Evolutionary conservation across 2,888 invertebrate species (phyloP), one percentile per base, ranked within the genome.

Genomic region (Abrostola tripartita): DNA sequence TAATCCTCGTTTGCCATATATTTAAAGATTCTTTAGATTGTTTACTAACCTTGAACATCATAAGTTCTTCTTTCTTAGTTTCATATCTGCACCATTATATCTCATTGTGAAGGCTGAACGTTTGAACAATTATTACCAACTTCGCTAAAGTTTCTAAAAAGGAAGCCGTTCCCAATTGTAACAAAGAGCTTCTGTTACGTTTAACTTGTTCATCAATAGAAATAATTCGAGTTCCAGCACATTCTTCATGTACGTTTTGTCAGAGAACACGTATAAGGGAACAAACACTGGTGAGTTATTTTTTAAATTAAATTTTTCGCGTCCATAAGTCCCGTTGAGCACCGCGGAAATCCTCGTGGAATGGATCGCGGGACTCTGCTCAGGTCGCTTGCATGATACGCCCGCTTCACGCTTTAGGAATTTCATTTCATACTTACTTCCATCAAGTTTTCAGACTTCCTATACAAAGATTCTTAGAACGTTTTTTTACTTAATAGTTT

Each of bases 301-400:
- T 86, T 84, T 86, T 78, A 86, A 88, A 88, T 88, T 87, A 87
- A 85, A 87, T 86, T 87, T 88, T 88, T 85, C 81, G 70, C 79
- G 69, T 74, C 81, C 83, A 81, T 83, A 83, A 84, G 82, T 81
- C 85, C 76, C 60, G 74, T 65, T 65, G 76, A 78, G 82, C 68
- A 74, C 64, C 64, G 70, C 66, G 78, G 75, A 83, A 85, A 85
- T 82, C 81, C 81, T 74, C 65, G 67, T 61, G 74, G 71, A 81
- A 80, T 79, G 81, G 80, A 84, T 84, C 71, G 60, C 64, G 68
- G 74, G 67, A 70, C 75, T 74, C 61, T n/a, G n/a, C n/a, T 63
- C 65, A 60, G 68, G 73, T 60, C 57, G 62, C 56, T 63, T 61
- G 71, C 72, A 63, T 81, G 73, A 72, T 62, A 68, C 69, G 68